Base-by-base conservation (phyloP, 2,113 vertebrate genomes). In the Myotis yumanensis region DNA sequence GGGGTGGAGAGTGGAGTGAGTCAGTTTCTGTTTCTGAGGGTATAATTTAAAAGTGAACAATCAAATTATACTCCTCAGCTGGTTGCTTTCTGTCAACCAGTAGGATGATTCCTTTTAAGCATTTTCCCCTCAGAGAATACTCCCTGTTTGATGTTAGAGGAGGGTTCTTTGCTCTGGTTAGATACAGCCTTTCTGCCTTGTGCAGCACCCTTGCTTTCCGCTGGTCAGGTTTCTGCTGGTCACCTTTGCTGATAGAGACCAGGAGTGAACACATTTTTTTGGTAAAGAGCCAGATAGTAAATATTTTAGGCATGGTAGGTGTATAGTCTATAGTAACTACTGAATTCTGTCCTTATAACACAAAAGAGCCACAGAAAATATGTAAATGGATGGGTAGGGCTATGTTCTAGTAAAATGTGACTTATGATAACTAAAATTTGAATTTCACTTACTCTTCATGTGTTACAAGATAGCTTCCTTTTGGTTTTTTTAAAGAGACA, bases 11-110 rank as follows among this genome's bases (percentile, higher is more conserved):
- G 16, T 72, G 52, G 43, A 72, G 20, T 12, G 20, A 64, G 23
- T 79, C 46, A 14, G 18, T 73, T 66, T 66, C 30, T 46, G 89
- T 73, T 86, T 64, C 66, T 80, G 66, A 73, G 46, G 43, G 32
- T 93, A 37, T 80, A 46, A 73, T 79, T 84, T 93, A 46, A 85
- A 95, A 85, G 85, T 79, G 35, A 95, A 48, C 23, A 32, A 15
- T 79, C 35, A 66, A 35, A 16, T 48, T 75, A 90, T 90, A 51
- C 73, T 93, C 57, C 46, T 85, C 32, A 90, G 30, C 66, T 90
- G 18, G 5, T 86, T 93, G 46, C 11, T 85, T 66, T 81, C 80
- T 90, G 66, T 79, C 32, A 79, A 23, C 37, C 37, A 20, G 4
- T 15, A 37, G 46, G 17, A n/a, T 73, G 62, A 72, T 37, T 46